A percentile compares a stretch with the other conserved stretches of the same genome.
Evolutionary conservation across 2,113 vertebrate genomes (phyloP).

Genomic region (Apodemus speciosus): DNA sequence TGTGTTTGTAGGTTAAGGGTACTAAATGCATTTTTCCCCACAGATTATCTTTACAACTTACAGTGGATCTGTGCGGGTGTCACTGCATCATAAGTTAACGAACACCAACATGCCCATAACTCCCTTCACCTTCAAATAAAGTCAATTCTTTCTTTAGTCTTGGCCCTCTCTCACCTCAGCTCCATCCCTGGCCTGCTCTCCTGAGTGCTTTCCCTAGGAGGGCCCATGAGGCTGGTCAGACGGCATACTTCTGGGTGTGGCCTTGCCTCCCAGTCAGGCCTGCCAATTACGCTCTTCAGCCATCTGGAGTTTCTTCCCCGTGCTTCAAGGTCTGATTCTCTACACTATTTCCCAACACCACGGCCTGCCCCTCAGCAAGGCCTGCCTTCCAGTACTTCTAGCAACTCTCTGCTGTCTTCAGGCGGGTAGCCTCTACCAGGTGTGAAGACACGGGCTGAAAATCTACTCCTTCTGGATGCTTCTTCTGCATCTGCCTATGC

Average conservation of each 20-base stretch:
- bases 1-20: background rate
- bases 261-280: background rate
- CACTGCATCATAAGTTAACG: background rate
- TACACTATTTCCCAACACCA: background rate
- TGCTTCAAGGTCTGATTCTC: background rate
- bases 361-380: background rate
- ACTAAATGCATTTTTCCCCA: background rate
- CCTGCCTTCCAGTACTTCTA: background rate
- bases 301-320: background rate
- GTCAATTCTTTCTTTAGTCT: background rate
- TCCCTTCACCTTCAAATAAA: conserved; percentile 24
- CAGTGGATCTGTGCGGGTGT: background rate
- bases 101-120: background rate
- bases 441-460: background rate
- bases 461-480: background rate
- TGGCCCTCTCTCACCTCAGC: background rate
- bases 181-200: background rate
- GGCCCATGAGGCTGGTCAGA: background rate
- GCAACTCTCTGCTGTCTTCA: background rate
- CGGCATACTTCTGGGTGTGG: background rate
- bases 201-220: background rate
- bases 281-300: background rate
- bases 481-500: background rate
- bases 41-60: background rate
- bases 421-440: background rate